Conservation (phyloP, 2,113 vertebrate genomes). For the Esox niger region DNA sequence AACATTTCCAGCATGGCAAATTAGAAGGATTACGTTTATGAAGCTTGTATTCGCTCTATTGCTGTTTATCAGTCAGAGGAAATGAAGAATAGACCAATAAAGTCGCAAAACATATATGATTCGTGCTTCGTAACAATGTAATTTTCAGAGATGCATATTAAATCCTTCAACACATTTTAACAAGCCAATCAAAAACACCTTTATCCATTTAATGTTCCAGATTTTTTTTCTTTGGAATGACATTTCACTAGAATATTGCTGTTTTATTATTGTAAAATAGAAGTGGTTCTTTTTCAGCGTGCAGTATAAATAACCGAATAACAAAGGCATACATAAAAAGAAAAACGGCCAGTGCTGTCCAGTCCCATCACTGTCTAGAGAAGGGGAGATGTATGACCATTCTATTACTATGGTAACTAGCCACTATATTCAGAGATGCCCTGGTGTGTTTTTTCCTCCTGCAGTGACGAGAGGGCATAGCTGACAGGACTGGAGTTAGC, state of each 20-base stretch:
- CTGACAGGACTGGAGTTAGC: conserved; percentile 57
- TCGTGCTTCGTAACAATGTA: conserved; percentile 47
- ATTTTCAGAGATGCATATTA: conserved; percentile 45
- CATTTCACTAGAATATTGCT: conserved; percentile 53
- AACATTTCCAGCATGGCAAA: too few species aligned
- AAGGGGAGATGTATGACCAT: conserved; percentile 61
- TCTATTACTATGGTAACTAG: conserved; percentile 76
- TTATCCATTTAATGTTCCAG: conserved; percentile 55
- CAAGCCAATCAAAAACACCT: conserved; percentile 54
- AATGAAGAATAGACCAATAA: conserved; percentile 51
- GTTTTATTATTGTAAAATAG: conserved; percentile 43
- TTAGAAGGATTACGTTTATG: conserved; percentile 39
- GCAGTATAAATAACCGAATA: conserved; percentile 59
- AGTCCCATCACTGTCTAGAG: conserved; percentile 62
- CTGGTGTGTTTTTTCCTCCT: conserved; percentile 61
- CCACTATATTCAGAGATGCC: conserved; percentile 69
- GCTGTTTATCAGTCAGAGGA: conserved; percentile 41
- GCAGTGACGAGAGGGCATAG: conserved; percentile 65
- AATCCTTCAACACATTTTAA: conserved; percentile 37
- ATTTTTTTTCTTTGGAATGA: conserved; percentile 52
- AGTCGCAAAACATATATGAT: conserved; percentile 39
- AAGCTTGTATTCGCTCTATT: conserved; percentile 59
- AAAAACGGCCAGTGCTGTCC: conserved; percentile 66
- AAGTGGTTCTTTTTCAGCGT: conserved; percentile 17
- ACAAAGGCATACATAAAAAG: conserved; percentile 65